Evolutionary conservation across 2,888 invertebrate species (phyloP), one percentile per base, ranked within the genome.

Genomic region (Patella depressa): DNA sequence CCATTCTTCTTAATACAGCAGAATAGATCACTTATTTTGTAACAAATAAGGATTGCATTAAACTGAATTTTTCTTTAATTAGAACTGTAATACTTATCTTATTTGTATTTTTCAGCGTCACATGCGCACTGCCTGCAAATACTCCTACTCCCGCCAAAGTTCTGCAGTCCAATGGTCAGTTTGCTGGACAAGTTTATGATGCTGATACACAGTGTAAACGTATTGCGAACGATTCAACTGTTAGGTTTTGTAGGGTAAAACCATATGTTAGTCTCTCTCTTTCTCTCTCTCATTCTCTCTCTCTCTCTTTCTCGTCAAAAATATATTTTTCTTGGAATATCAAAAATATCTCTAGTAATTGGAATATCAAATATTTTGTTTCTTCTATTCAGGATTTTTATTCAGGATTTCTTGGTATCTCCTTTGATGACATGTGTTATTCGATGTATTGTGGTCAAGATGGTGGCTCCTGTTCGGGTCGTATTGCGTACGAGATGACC

Each of bases 111-210:
- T 65, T 5, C 65, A 65, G 65, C 9, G 65, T 65, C 15, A 17
- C 65, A 11, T 65, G 65, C 5, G 12, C 65, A 7, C 0, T 9
- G 2, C 65, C 65, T 2, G 65, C n/a, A 5, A 65, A 65, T 19
- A 65, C 65, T 11, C 19, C 65, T 19, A 15, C 15, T 17, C 0
- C 65, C 1, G 45, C 9, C 0, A 65, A 19, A 65, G 65, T 11
- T 11, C 19, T 65, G 12, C 19, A 7, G 12, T 19, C 65, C 17
- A 65, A 65, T 19, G 19, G n/a, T 2, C 19, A 19, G 3, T 19
- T 11, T 65, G n/a, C 65, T 65, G 65, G 65, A 65, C 65, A 65
- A 65, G 65, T 65, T 19, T 65, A 65, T 65, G 65, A 65, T 65
- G 65, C 65, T 19, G 65, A 65, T 19, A 19, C n/a, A 19, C 65